Base-by-base conservation (phyloP, 1,140 invertebrate genomes). In the Drosophila bipectinata region DNA sequence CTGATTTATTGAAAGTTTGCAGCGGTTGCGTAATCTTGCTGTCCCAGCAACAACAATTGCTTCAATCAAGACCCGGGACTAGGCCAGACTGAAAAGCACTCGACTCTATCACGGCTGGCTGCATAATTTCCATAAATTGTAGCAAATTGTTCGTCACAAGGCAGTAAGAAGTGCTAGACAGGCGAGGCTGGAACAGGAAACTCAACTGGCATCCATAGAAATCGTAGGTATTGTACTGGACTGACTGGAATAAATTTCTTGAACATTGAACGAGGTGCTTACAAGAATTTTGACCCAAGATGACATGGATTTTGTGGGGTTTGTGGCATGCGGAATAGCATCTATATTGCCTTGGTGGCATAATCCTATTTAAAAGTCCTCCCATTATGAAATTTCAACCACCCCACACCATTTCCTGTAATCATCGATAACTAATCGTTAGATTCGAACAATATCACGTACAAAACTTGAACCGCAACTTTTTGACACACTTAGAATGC, bases 111-210 rank as follows among this genome's bases (percentile, higher is more conserved):
- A 63, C 58, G 62, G 49, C 62, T 67, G 69, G 66, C 66, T 78
- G 66, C 47, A 73, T 79, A 69, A 88, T 79, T 88, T 87, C 78
- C 72, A 87, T 88, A 87, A 87, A 88, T 87, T 88, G 79, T 72
- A 67, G 82, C 83, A 88, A 88, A 87, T 82, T 87, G 78, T 62
- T 80, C 57, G 21, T 52, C 55, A 55, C 66, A 55, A 32, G 45
- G 30, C 21, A 12, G 28, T 14, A 26, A 28, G 26, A 28, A 53
- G 52, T 41, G 41, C 30, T 48, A 30, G 56, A 15, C 30, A 37
- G 45, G 48, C 15, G 10, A 48, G 45, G 53, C 49, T 59, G 64
- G 53, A 68, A 39, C 51, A 54, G 51, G 24, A 54, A 75, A 39
- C 57, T 32, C n/a, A 7, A 39, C n/a, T 59, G n/a, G 34, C 18